phyloP scores from a whole-genome alignment of 2,888 invertebrate genomes.

The Argyresthia goedartella region DNA sequence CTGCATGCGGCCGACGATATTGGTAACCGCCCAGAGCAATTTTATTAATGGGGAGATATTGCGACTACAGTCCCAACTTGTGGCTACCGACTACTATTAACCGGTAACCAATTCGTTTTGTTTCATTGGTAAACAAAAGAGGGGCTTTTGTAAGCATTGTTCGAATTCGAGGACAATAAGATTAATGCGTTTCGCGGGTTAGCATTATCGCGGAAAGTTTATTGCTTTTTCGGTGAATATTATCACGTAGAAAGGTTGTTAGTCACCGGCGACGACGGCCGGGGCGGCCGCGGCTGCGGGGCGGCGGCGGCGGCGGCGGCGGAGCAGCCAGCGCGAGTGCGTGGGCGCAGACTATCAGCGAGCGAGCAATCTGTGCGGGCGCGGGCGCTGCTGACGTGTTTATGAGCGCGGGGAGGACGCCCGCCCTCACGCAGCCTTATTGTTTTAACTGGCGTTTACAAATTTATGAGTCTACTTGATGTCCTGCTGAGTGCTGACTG shows the following conservation, averaged over 20 bases:
- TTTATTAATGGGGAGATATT: background rate
- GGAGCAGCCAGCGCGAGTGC: too few relatives aligned
- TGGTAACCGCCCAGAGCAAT: constrained; percentile 2
- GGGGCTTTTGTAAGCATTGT: too few relatives aligned
- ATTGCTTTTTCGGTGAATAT: constrained; percentile 3
- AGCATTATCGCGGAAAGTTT: background rate
- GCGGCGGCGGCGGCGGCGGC: too few relatives aligned
- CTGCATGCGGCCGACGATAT: too few relatives aligned
- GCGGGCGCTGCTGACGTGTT: constrained; percentile 60
- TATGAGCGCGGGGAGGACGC: constrained; percentile 43
- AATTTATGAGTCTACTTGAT: constrained; percentile 45
- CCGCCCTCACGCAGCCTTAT: constrained; percentile 56
- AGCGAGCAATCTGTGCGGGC: constrained; percentile 45
- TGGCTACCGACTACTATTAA: background rate
- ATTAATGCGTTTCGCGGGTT: background rate
- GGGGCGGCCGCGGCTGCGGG: too few relatives aligned
- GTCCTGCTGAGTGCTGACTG: constrained; percentile 26
- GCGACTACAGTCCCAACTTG: background rate
- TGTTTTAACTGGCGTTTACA: constrained; percentile 52
- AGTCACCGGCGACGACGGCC: too few relatives aligned
- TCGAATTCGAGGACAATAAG: background rate
- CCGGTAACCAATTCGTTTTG: background rate
- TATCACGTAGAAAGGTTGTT: constrained; percentile 4
- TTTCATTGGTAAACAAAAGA: too few relatives aligned
- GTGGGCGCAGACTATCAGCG: constrained; percentile 39